Evolutionary conservation across 1,140 invertebrate species (phyloP).

Genomic region (Bombyx mandarina): DNA sequence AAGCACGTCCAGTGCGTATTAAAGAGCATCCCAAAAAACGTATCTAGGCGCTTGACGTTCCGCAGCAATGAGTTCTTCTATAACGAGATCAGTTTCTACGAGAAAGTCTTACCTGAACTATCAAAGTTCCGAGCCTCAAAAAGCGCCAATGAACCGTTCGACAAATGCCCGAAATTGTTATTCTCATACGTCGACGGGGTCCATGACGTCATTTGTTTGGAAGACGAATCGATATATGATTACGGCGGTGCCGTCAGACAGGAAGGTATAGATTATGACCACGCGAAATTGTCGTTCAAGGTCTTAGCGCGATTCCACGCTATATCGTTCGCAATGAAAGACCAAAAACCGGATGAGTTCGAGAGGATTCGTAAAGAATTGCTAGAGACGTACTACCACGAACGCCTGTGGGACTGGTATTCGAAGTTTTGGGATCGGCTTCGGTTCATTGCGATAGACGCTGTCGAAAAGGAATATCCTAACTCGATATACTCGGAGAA

Average conservation of each 20-base stretch:
- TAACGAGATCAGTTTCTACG: conserved; percentile 79
- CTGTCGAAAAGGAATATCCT: conserved; percentile 75
- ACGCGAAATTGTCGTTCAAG: conserved; percentile 71
- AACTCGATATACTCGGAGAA: conserved; percentile 71
- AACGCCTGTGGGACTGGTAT: conserved; percentile 76
- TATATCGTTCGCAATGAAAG: conserved; percentile 77
- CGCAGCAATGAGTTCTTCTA: conserved; percentile 77
- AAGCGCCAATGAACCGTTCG: conserved; percentile 62
- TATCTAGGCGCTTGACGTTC: conserved; percentile 74
- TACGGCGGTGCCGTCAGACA: conserved; percentile 69
- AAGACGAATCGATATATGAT: conserved; percentile 73
- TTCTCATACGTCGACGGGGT: conserved; percentile 71
- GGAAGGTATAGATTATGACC: conserved; percentile 66
- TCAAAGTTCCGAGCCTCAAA: conserved; percentile 68
- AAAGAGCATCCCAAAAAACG: conserved; percentile 76
- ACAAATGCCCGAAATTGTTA: conserved; percentile 71
- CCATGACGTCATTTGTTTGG: conserved; percentile 77
- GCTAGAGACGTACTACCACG: conserved; percentile 74
- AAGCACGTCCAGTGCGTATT: conserved; percentile 70
- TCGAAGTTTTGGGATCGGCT: conserved; percentile 71
- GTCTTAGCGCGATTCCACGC: conserved; percentile 79
- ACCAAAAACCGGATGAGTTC: conserved; percentile 74
- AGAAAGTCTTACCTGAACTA: conserved; percentile 70
- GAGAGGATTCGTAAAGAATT: conserved; percentile 46
- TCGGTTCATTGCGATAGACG: conserved; percentile 72